Evolutionary conservation across 2,797 vertebrate genomes (phyloP).

Genomic region (Rhodeus uyekii): DNA sequence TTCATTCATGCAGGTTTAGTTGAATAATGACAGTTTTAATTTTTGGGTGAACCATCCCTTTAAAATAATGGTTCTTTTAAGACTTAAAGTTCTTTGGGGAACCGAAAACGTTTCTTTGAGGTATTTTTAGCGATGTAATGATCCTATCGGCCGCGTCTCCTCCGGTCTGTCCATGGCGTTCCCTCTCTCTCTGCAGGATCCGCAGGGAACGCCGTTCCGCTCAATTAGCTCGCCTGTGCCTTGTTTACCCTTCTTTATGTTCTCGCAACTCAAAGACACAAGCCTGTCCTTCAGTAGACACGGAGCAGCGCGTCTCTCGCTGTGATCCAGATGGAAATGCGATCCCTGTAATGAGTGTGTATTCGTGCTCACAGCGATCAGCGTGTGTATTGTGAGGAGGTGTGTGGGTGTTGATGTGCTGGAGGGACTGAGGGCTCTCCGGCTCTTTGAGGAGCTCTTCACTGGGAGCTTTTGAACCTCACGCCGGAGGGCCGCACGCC

Average conservation of each 20-base stretch:
- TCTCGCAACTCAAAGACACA: slow-evolving; percentile 57
- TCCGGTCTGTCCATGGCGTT: slow-evolving; percentile 19
- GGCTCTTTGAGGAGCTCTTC: slow-evolving; percentile 74
- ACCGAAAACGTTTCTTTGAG: neutral
- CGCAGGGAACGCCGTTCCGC: slow-evolving; percentile 67
- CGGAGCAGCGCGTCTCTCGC: slow-evolving; percentile 54
- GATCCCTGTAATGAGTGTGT: slow-evolving; percentile 81
- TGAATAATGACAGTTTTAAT: neutral
- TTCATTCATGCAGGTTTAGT: neutral
- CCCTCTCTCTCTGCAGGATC: slow-evolving; percentile 57
- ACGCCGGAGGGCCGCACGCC: slow-evolving; percentile 57
- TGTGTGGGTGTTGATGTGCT: slow-evolving; percentile 77
- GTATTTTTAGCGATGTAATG: slow-evolving; percentile 5
- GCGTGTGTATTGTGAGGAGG: slow-evolving; percentile 71
- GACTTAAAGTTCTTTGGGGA: neutral
- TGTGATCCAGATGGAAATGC: slow-evolving; percentile 74
- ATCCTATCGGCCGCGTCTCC: slow-evolving; percentile 35
- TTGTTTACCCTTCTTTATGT: slow-evolving; percentile 59
- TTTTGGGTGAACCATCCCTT: neutral
- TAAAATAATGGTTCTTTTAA: neutral
- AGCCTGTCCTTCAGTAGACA: slow-evolving; percentile 60
- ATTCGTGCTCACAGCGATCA: slow-evolving; percentile 65
- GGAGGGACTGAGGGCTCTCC: slow-evolving; percentile 73
- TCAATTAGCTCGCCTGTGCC: slow-evolving; percentile 69
- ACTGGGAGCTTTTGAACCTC: slow-evolving; percentile 72